Conservation (phyloP, 2,797 vertebrate species). For the Oryzias dopingdopingensis region DNA sequence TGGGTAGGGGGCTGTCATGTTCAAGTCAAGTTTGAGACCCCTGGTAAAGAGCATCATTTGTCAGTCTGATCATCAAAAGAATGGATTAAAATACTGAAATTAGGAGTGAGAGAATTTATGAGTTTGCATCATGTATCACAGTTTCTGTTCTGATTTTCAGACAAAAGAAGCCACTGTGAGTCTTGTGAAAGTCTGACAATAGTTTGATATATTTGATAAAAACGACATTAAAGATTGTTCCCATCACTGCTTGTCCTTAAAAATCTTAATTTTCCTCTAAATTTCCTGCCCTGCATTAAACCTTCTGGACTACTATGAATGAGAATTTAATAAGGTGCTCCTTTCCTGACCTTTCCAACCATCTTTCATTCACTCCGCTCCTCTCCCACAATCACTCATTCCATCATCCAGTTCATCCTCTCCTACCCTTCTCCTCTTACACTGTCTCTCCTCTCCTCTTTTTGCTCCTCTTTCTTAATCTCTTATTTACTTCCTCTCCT, state of each 20-base stretch:
- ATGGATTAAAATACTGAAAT: too few relatives aligned
- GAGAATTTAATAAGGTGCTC: conserved; percentile 33
- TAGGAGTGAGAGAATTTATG: too few relatives aligned
- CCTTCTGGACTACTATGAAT: conserved; percentile 1
- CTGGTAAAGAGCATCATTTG: too few relatives aligned
- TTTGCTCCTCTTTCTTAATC: conserved; percentile 58
- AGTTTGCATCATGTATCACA: too few relatives aligned
- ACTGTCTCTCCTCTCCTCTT: conserved; percentile 45
- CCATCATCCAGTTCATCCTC: conserved; percentile 43
- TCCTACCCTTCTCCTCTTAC: conserved; percentile 59
- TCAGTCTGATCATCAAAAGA: too few relatives aligned
- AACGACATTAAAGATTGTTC: not conserved
- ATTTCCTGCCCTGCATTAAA: conserved; percentile 1
- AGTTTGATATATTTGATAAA: not conserved
- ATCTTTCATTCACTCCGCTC: conserved; percentile 32
- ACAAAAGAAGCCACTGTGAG: not conserved
- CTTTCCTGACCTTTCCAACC: conserved; percentile 54
- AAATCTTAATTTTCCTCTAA: not conserved
- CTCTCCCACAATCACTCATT: conserved; percentile 46
- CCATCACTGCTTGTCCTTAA: not conserved
- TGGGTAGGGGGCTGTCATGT: too few relatives aligned
- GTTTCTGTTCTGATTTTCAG: too few relatives aligned
- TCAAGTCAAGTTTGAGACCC: too few relatives aligned
- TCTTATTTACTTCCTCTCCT: conserved; percentile 60
- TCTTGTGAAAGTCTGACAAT: not conserved